Evolutionary conservation across 1,140 invertebrate genomes (phyloP).

Genomic region (Ostrea denselamellosa): DNA sequence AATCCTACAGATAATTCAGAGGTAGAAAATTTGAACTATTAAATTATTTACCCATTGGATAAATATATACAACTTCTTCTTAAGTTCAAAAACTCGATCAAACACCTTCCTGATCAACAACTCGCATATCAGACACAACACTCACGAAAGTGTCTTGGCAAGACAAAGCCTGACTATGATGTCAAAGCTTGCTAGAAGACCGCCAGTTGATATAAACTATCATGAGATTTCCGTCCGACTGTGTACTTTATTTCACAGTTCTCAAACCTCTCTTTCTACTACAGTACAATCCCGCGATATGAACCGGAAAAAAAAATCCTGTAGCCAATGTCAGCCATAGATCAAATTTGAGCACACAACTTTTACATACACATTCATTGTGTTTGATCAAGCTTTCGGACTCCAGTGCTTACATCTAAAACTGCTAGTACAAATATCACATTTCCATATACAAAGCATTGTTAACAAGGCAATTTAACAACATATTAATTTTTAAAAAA

Average conservation of each 20-base stretch:
- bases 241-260: not conserved
- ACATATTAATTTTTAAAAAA: constrained; percentile 9
- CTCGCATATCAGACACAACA: constrained; percentile 6
- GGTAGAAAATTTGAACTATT: constrained; percentile 52
- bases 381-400: constrained; percentile 18
- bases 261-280: too few relatives aligned
- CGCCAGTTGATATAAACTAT: not conserved
- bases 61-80: constrained; percentile 37
- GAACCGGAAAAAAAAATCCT: too few relatives aligned
- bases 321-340: too few relatives aligned
- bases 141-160: not conserved
- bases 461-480: constrained; percentile 38
- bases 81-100: constrained; percentile 24
- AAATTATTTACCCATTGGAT: constrained; percentile 46
- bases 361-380: not conserved
- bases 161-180: not conserved
- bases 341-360: too few relatives aligned
- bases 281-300: too few relatives aligned
- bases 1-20: constrained; percentile 57
- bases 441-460: constrained; percentile 30
- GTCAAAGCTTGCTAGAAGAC: not conserved
- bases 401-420: not conserved
- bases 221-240: not conserved
- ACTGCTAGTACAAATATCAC: constrained; percentile 31
- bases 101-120: not conserved